Percentiles rank a stretch among this genome's conserved stretches.
Conservation (phyloP, 92 coral and sea anemone species). For the Phenganax stokvisi region DNA sequence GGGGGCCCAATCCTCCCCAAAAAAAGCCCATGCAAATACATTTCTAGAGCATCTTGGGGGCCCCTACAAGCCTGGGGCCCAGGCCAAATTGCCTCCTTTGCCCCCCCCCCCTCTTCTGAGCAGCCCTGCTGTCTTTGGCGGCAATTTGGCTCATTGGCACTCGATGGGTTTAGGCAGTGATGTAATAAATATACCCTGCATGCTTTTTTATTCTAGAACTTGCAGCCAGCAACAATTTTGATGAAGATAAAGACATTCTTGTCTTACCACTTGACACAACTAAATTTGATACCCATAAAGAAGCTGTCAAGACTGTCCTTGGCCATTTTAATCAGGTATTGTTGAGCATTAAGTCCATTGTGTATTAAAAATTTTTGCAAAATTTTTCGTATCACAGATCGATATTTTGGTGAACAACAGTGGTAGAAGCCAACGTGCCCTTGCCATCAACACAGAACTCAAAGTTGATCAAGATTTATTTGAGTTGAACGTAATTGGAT, state of each 20-base stretch:
- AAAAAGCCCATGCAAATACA: too few relatives aligned
- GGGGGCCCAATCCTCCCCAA: too few relatives aligned
- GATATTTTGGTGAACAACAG: constrained; percentile 93
- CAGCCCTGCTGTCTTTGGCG: too few relatives aligned
- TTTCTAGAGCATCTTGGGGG: too few relatives aligned
- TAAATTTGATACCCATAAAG: constrained; percentile 56
- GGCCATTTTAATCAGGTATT: constrained; percentile 64
- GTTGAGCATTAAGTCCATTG: not conserved
- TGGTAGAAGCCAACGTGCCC: constrained; percentile 82
- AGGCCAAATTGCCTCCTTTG: too few relatives aligned
- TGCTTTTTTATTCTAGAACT: constrained; percentile 14
- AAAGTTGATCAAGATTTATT: constrained; percentile 81
- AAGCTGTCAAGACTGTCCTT: constrained; percentile 45
- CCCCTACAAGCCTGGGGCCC: too few relatives aligned
- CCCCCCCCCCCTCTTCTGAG: too few relatives aligned
- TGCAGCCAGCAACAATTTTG: constrained; percentile 25
- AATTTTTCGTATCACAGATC: constrained; percentile 46
- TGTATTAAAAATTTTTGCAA: too few relatives aligned
- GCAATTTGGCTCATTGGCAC: too few relatives aligned
- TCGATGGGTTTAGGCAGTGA: too few relatives aligned
- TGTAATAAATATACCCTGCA: not conserved
- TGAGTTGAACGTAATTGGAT: constrained; percentile 69
- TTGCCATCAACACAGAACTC: constrained; percentile 73
- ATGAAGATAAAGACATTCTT: constrained; percentile 53
- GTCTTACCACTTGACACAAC: constrained; percentile 66